These are phyloP conservation scores for Orchesella flavescens DNA, from an alignment of 2,888 invertebrate genomes.

Conservation along the genomic window DNA sequence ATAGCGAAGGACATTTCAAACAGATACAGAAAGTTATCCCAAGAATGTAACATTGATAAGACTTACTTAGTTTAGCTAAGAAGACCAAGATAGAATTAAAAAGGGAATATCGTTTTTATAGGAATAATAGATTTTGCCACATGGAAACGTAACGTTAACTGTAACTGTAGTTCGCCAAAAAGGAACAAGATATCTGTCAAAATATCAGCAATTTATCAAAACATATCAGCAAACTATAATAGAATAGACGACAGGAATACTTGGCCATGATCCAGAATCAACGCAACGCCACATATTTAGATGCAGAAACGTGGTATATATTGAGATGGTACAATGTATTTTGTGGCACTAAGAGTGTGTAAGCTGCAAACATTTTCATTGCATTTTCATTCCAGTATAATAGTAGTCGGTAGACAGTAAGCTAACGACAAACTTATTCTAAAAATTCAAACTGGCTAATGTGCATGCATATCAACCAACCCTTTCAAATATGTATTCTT, in stretches of 20 bases:
- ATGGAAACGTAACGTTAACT: background rate
- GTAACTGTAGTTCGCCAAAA: conserved; percentile 1
- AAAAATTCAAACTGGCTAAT: no score
- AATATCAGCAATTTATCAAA: conserved; percentile 70
- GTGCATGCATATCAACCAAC: background rate
- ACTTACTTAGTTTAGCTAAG: background rate
- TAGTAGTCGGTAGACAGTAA: no score
- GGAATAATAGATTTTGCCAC: background rate
- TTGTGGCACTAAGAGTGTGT: no score
- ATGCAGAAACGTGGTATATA: no score
- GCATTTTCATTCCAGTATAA: no score
- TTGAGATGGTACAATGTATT: background rate
- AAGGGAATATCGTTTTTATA: background rate
- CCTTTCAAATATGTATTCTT: background rate
- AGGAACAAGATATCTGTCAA: conserved; percentile 61
- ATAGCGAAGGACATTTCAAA: no score
- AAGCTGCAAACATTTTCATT: no score
- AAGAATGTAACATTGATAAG: background rate
- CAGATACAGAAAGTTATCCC: no score
- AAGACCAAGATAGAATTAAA: conserved; percentile 7
- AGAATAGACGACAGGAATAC: conserved; percentile 44
- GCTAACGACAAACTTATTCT: no score
- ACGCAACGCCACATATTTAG: background rate
- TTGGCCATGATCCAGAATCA: conserved; percentile 52
- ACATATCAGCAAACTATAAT: conserved; percentile 54